A percentile compares a stretch with the other conserved stretches of the same genome.
These are phyloP conservation scores for Cepaea nemoralis DNA, from an alignment of 1,140 invertebrate genomes.

Conservation along the genomic window DNA sequence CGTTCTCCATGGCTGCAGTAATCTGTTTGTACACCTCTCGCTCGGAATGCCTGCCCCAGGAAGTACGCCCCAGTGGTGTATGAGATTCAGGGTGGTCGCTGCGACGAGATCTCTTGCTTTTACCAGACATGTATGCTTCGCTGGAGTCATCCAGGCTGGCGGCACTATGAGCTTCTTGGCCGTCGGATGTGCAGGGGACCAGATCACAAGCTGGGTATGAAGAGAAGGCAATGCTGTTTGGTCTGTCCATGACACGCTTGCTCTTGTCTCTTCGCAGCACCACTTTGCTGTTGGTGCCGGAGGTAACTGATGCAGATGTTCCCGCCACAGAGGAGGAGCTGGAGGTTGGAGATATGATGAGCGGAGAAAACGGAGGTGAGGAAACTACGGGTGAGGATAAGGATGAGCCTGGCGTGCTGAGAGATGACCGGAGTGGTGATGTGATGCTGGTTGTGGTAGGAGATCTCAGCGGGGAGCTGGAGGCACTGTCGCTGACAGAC, in stretches of 20 bases:
- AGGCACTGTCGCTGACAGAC: slow-evolving; percentile 45
- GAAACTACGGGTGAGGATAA: slow-evolving; percentile 22
- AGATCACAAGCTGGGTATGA: slow-evolving; percentile 68
- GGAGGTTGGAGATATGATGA: slow-evolving; percentile 31
- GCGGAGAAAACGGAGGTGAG: slow-evolving; percentile 19
- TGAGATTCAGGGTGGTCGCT: slow-evolving; percentile 43
- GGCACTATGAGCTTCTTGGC: slow-evolving; percentile 6
- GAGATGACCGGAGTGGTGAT: slow-evolving; percentile 25
- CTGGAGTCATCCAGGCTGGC: slow-evolving; percentile 58
- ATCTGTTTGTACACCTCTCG: slow-evolving; percentile 65
- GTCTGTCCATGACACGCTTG: slow-evolving; percentile 62
- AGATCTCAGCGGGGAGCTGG: slow-evolving; percentile 34
- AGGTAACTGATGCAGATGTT: slow-evolving; percentile 24
- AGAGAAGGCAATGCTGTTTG: slow-evolving; percentile 71
- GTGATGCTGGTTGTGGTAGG: slow-evolving; percentile 28
- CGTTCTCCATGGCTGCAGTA: slow-evolving; percentile 67
- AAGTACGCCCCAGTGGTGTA: slow-evolving; percentile 37
- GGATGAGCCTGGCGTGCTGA: slow-evolving; percentile 31
- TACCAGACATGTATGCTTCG: slow-evolving; percentile 57
- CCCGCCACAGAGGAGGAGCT: slow-evolving; percentile 32
- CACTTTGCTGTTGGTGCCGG: slow-evolving; percentile 49
- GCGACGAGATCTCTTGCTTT: slow-evolving; percentile 60
- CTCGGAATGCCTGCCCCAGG: slow-evolving; percentile 61
- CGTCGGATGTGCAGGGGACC: slow-evolving; percentile 47
- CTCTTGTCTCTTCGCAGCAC: slow-evolving; percentile 62